Conservation (phyloP, 35 echinoderm and acorn worm genomes). For the Holothuria glaberrima region DNA sequence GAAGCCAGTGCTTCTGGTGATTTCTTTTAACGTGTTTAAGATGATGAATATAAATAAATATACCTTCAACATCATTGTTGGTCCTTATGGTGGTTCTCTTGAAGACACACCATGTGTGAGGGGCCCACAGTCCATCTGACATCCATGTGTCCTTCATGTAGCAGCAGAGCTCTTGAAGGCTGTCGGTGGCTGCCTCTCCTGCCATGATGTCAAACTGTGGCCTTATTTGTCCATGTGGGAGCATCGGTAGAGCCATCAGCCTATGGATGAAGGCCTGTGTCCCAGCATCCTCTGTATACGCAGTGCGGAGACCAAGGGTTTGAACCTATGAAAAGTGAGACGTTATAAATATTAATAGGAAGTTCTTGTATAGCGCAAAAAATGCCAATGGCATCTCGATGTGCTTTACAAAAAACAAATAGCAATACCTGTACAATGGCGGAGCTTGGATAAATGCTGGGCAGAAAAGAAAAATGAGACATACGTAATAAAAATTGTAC, state of each 20-base stretch:
- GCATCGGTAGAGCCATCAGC: neutral
- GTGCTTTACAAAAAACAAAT: too few species aligned
- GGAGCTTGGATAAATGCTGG: too few species aligned
- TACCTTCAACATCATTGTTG: constrained; percentile 53
- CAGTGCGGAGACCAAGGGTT: neutral
- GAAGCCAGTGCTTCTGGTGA: too few species aligned
- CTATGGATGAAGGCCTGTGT: neutral
- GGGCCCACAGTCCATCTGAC: neutral
- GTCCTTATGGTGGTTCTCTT: neutral
- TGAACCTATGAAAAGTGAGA: constrained; percentile 28
- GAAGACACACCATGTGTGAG: constrained; percentile 28
- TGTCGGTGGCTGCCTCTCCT: neutral
- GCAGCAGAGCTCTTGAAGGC: neutral
- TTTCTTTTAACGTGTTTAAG: too few species aligned
- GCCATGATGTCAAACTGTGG: neutral
- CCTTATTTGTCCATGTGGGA: constrained; percentile 1
- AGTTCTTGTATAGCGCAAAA: too few species aligned
- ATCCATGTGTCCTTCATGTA: constrained; percentile 37
- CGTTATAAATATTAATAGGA: too few species aligned
- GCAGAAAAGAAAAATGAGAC: too few species aligned
- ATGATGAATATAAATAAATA: neutral
- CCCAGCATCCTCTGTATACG: neutral
- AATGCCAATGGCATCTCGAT: too few species aligned
- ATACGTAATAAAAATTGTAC: too few species aligned
- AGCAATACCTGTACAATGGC: too few species aligned